Evolutionary conservation across 2,888 invertebrate species (phyloP).

Genomic region (Plebejus anna): DNA sequence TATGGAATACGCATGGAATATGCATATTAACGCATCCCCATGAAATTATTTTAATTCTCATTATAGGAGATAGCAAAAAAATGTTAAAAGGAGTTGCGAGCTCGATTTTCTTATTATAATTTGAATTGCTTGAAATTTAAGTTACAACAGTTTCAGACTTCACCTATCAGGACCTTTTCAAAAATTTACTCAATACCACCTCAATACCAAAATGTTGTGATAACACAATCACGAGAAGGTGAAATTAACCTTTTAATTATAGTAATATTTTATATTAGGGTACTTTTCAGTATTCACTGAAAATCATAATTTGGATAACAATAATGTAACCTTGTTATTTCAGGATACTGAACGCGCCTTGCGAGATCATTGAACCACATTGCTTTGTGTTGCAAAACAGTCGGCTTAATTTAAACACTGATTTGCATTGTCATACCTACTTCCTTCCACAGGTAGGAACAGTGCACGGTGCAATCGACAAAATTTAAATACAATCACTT

Average conservation of each 20-base stretch:
- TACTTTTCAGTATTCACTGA: too few species aligned
- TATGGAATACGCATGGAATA: not conserved
- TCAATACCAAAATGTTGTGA: too few species aligned
- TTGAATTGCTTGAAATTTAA: too few species aligned
- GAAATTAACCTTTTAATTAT: too few species aligned
- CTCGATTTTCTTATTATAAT: too few species aligned
- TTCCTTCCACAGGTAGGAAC: not conserved
- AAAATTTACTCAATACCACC: too few species aligned
- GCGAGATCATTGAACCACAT: constrained; percentile 61
- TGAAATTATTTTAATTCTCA: not conserved
- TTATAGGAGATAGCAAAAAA: too few species aligned
- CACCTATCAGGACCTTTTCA: too few species aligned
- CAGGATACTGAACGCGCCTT: not conserved
- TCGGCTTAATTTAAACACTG: constrained; percentile 45
- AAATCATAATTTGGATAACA: not conserved
- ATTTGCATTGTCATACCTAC: constrained; percentile 17
- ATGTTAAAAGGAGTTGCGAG: too few species aligned
- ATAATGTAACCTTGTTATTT: not conserved
- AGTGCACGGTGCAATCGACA: constrained; percentile 2
- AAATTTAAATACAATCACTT: constrained; percentile 11
- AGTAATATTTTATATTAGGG: too few species aligned
- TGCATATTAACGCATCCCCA: not conserved
- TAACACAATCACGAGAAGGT: too few species aligned
- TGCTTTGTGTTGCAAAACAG: constrained; percentile 68
- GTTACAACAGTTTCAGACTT: too few species aligned